Conservation (phyloP, 2,797 vertebrate species). For the Danio choprae region DNA sequence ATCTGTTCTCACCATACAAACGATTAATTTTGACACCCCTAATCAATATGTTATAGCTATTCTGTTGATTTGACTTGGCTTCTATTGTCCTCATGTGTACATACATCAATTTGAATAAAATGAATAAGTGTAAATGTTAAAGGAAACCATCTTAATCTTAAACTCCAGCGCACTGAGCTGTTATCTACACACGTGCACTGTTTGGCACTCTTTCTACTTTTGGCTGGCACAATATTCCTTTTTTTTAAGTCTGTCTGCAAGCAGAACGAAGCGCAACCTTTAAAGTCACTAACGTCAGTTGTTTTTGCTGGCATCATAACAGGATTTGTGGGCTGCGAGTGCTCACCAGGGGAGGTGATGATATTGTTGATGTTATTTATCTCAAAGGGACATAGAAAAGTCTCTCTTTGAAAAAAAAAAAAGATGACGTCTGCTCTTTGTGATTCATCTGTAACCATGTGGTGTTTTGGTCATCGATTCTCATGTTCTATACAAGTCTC, state of each 20-base stretch:
- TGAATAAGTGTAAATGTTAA: no score
- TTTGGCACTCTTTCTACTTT: no score
- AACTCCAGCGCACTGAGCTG: not conserved
- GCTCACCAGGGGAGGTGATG: conserved; percentile 48
- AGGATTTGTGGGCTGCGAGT: conserved; percentile 46
- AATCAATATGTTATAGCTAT: no score
- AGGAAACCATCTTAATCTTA: no score
- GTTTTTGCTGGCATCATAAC: conserved; percentile 40
- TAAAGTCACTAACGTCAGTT: not conserved
- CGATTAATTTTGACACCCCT: no score
- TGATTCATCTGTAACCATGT: conserved; percentile 56
- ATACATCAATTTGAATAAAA: no score
- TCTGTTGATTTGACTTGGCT: no score
- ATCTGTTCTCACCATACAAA: no score
- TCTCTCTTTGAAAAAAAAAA: conserved; percentile 33
- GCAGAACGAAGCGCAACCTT: conserved; percentile 10
- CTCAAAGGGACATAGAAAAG: conserved; percentile 26
- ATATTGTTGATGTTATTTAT: conserved; percentile 55
- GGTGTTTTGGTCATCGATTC: conserved; percentile 54
- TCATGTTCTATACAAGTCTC: conserved; percentile 34
- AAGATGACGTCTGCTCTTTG: conserved; percentile 43
- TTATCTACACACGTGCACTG: conserved; percentile 6
- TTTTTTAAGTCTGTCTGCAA: not conserved
- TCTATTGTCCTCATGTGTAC: no score
- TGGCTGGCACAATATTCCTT: not conserved